Evolutionary conservation across 2,113 vertebrate genomes (phyloP), one percentile per base, ranked within the genome.

Genomic region (Halcyon senegalensis): DNA sequence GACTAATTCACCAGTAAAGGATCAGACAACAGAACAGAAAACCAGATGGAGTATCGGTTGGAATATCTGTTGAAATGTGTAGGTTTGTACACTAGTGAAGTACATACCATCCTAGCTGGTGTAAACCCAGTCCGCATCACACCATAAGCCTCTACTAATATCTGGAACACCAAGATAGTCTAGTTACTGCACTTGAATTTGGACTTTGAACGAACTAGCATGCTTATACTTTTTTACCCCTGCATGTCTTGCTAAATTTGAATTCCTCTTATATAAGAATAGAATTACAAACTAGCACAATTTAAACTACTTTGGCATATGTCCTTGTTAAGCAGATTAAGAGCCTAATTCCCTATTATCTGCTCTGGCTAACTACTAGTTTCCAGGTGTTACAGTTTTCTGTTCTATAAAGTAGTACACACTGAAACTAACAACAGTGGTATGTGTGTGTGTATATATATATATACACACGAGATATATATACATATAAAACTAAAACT

Each of bases 341-440:
- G 77, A 95, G 37, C 67, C 85, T 94, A 96, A 96, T 92, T 87
- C 93, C 73, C 55, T 77, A n/a, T 92, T 94, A 96, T 80, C 94
- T 92, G 73, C 62, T 95, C 87, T 91, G 56, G 79, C 60, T 89
- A 87, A 84, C 94, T 95, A 78, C 58, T 62, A 12, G 0, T 80
- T 93, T 93, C 63, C 85, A 96, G 75, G 85, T 93, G 92, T 74
- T 82, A 89, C 11, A 64, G 55, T 74, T 80, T 84, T 74, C 83
- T 93, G 44, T 24, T 64, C 56, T 53, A 56, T 56, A 60, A 87
- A 72, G 37, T 16, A 70, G 56, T 18, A 35, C 6, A 44, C 44
- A 67, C 5, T 25, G 24, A 25, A 51, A 28, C 51, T 53, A 53
- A 8, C 51, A 63, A 37, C 70, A 82, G 35, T 18, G 27, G 4